Percentiles rank a stretch among this genome's conserved stretches.
Conservation (phyloP, 2,888 invertebrate genomes). For the Galeruca laticollis region DNA sequence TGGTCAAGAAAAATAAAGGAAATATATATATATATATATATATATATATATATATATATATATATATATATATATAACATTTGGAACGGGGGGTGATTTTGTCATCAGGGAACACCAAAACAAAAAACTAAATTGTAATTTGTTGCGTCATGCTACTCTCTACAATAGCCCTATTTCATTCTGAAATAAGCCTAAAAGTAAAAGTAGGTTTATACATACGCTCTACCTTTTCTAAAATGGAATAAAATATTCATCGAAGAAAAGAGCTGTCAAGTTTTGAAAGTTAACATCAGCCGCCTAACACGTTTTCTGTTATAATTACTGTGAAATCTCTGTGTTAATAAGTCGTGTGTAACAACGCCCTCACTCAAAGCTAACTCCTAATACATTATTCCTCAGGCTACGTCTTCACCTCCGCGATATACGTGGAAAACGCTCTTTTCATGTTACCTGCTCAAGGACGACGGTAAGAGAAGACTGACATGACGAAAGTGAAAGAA, state of each 20-base stretch:
- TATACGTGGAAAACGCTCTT: slow-evolving; percentile 44
- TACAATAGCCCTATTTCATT: too few species aligned
- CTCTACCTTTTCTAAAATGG: not conserved
- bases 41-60: too few species aligned
- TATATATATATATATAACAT: too few species aligned
- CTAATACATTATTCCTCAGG: slow-evolving; percentile 44
- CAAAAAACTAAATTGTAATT: too few species aligned
- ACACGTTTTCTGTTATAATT: slow-evolving; percentile 37
- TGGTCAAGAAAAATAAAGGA: too few species aligned
- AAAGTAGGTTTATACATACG: not conserved
- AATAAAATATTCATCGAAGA: slow-evolving; percentile 9
- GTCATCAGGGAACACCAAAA: too few species aligned
- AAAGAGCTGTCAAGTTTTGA: slow-evolving; percentile 6
- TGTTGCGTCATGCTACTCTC: too few species aligned
- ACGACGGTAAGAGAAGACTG: not conserved
- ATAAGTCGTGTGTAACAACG: slow-evolving; percentile 37
- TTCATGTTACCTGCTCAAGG: slow-evolving; percentile 8
- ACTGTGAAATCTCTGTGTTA: slow-evolving; percentile 38
- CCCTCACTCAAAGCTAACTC: slow-evolving; percentile 37
- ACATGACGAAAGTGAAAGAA: not conserved
- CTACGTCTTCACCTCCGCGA: slow-evolving; percentile 52
- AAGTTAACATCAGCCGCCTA: slow-evolving; percentile 16
- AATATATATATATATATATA: too few species aligned
- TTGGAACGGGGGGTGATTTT: too few species aligned
- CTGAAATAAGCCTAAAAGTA: too few species aligned